phyloP scores from a whole-genome alignment of 1,140 invertebrate genomes.

The Drosophila tsacasi region DNA sequence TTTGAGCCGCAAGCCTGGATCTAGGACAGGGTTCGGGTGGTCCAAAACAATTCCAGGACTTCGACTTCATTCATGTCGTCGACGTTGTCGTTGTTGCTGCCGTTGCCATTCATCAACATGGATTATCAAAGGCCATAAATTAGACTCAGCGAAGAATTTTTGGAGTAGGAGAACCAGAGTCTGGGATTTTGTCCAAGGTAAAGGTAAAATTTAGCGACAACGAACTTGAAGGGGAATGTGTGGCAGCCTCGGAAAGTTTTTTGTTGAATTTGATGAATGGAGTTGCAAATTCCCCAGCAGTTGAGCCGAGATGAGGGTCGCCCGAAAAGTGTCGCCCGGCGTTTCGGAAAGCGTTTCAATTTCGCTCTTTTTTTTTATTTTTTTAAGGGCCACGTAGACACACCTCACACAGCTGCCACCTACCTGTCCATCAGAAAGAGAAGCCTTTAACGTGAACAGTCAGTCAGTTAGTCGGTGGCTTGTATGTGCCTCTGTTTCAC shows the following conservation, averaged over 20 bases:
- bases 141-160: constrained; percentile 52
- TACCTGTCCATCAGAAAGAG: constrained; percentile 37
- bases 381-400: constrained; percentile 29
- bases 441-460: constrained; percentile 40
- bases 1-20: constrained; percentile 3
- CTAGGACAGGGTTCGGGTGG: neutral
- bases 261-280: constrained; percentile 73
- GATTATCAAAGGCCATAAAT: constrained; percentile 79
- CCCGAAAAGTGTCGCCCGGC: constrained; percentile 25
- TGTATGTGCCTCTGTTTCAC: constrained; percentile 40
- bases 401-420: constrained; percentile 1
- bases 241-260: constrained; percentile 38
- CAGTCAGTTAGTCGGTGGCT: constrained; percentile 16
- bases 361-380: constrained; percentile 23
- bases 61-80: constrained; percentile 53
- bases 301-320: constrained; percentile 14
- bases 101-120: constrained; percentile 74
- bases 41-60: constrained; percentile 44
- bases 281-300: constrained; percentile 56
- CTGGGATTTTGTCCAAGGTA: constrained; percentile 28
- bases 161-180: constrained; percentile 8
- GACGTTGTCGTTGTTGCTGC: constrained; percentile 13
- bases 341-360: constrained; percentile 25
- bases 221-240: constrained; percentile 10
- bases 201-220: constrained; percentile 22